Base-by-base conservation (phyloP, 2,797 vertebrate genomes). In the Sternarchorhynchus goeldii region DNA sequence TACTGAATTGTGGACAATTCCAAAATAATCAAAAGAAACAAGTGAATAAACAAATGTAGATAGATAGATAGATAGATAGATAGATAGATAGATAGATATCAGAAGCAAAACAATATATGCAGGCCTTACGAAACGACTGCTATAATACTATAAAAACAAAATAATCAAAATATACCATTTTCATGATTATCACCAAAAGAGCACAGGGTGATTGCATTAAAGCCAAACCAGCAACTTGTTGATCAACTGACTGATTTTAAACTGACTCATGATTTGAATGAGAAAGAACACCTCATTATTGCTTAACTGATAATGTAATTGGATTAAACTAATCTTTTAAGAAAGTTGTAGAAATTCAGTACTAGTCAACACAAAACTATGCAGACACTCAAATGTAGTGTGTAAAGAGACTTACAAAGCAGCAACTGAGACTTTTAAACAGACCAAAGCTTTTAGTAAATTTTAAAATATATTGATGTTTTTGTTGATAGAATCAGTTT, bases 211-310 rank as follows among this genome's bases (percentile, higher is more conserved):
- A 84, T 82, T 79, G 20, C 73, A 84, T 83, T 83, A 73, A 81
- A 77, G 69, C 50, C 39, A 69, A 76, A 64, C 17, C 29, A 72
- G 73, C 76, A 65, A 56, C 59, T 77, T 41, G 62, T 58, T 90
- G 85, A 90, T 89, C 56, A 74, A 79, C 21, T 59, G 50, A 41
- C 63, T 77, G 21, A 68, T 75, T 63, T 77, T 56, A 64, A 76
- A 73, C 45, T 66, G 31, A 69, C 60, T 66, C 56, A 81, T 45
- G 57, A 67, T 69, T 57, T 73, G 67, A 76, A 62, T 78, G 25
- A 32, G 53, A 32, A 32, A 58, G 21, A 58, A 58, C 53, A 25
- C 64, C 62, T 73, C 53, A 58, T 78, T 20, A 12, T 20, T 57
- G 34, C 6, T 59, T 79, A 66, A 57, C 12, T n/a, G n/a, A 59